These are phyloP conservation scores for Spisula solida DNA, from an alignment of 2,888 invertebrate genomes.

Conservation along the genomic window DNA sequence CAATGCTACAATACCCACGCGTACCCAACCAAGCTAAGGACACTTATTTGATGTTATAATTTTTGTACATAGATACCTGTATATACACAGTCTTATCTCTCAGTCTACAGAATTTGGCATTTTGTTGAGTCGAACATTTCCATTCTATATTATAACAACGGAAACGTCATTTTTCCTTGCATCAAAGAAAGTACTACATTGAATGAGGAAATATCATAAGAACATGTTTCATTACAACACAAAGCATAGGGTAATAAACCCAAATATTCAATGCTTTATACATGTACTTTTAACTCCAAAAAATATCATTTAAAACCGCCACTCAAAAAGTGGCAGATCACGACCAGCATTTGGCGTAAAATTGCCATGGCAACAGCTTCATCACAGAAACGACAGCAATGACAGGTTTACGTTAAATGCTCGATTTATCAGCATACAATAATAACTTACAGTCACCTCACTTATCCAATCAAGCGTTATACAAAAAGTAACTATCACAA, in stretches of 20 bases:
- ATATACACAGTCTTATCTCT: slow-evolving; percentile 36
- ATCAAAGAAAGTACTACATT: not conserved
- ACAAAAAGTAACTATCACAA: slow-evolving; percentile 69
- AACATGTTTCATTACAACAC: slow-evolving; percentile 42
- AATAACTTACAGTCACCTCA: slow-evolving; percentile 65
- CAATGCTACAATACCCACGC: slow-evolving; percentile 38
- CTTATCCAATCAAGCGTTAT: slow-evolving; percentile 61
- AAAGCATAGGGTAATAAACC: slow-evolving; percentile 8
- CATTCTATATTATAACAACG: slow-evolving; percentile 13
- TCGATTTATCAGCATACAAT: slow-evolving; percentile 54
- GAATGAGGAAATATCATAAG: not conserved
- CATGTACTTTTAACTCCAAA: not conserved
- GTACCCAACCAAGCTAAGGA: slow-evolving; percentile 37
- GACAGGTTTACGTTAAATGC: too few relatives aligned
- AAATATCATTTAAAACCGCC: slow-evolving; percentile 28
- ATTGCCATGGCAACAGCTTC: too few relatives aligned
- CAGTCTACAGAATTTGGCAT: slow-evolving; percentile 24
- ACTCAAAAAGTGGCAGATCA: not conserved
- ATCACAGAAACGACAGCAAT: too few relatives aligned
- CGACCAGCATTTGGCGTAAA: too few relatives aligned
- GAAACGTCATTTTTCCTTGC: slow-evolving; percentile 6
- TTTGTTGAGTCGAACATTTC: slow-evolving; percentile 21
- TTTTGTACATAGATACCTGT: slow-evolving; percentile 35
- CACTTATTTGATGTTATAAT: slow-evolving; percentile 39
- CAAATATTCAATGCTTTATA: not conserved